Evolutionary conservation across 1,140 invertebrate species (phyloP), one percentile per base, ranked within the genome.

Genomic region (Hycleus phaleratus): DNA sequence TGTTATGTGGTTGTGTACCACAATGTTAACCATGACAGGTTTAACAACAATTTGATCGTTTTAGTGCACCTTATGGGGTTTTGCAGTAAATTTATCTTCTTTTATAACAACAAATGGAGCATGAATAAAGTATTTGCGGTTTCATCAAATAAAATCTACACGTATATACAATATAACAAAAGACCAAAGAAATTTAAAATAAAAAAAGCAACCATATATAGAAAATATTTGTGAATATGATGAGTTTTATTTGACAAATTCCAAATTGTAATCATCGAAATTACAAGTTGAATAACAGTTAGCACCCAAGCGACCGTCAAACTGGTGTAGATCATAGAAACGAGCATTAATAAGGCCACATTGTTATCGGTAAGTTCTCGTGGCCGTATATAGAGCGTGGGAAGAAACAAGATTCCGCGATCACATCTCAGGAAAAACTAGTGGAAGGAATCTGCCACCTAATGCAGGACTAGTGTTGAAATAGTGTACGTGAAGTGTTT

Each of bases 371-470:
- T 53, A 53, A 52, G 51, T 53, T 53, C 51, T 53, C 43, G 42
- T 52, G 52, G 45, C 64, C 61, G 45, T 66, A 67, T 64, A 67
- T 67, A 64, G 65, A 67, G 60, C 65, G 65, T 67, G 65, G 65
- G 65, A 67, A 67, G 62, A 64, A 64, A 61, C 65, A 58, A 64
- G 62, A 67, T 64, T 64, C 65, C 62, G 56, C 56, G 63, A 67
- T 67, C 65, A 60, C 65, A 67, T 62, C 65, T 61, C 51, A 42
- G 58, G 55, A 64, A 64, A 64, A 64, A 64, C 62, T 61, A 54
- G 62, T 58, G 62, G 50, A 61, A 61, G 48, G 59, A 61, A 64
- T 64, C 62, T 51, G 56, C 57, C 59, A 59, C 62, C 59, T 61
- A 61, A 61, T 59, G 52, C 59, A 61, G 59, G 56, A 61, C 58